A percentile compares a stretch with the other conserved stretches of the same genome.
Evolutionary conservation across 2,888 invertebrate species (phyloP).

Genomic region (Oxyscelio sp.): DNA sequence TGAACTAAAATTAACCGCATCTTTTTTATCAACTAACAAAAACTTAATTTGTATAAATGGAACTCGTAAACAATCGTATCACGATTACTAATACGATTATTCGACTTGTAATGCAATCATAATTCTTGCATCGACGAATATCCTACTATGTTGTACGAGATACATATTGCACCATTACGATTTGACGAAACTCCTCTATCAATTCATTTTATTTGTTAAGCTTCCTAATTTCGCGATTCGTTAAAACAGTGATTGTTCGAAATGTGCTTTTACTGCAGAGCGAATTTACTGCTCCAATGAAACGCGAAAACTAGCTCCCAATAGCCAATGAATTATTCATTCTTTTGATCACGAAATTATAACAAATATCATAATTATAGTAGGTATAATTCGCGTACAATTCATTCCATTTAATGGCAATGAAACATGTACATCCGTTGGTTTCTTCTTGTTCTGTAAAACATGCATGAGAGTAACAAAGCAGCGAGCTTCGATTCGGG

Average conservation of each 20-base stretch:
- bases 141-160: not conserved
- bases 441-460: conserved; percentile 44
- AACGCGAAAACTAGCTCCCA: not conserved
- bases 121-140: conserved; percentile 31
- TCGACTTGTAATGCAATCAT: conserved; percentile 24
- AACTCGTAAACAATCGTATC: conserved; percentile 9
- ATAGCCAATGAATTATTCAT: conserved; percentile 8
- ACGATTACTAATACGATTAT: conserved; percentile 12
- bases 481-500: conserved; percentile 27
- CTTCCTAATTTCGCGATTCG: not conserved
- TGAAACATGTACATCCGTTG: conserved; percentile 49
- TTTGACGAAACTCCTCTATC: conserved; percentile 8
- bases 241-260: not conserved
- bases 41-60: too few relatives aligned
- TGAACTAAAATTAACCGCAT: too few relatives aligned
- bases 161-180: conserved; percentile 9
- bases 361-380: conserved; percentile 27
- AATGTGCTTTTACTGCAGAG: conserved; percentile 20
- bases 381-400: not conserved
- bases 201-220: not conserved
- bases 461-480: conserved; percentile 29
- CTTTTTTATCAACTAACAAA: too few relatives aligned
- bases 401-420: conserved; percentile 23
- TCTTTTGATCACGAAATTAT: conserved; percentile 26
- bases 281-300: conserved; percentile 18